Conservation (phyloP, 2,113 vertebrate species). For the Zosterops pallidus region DNA sequence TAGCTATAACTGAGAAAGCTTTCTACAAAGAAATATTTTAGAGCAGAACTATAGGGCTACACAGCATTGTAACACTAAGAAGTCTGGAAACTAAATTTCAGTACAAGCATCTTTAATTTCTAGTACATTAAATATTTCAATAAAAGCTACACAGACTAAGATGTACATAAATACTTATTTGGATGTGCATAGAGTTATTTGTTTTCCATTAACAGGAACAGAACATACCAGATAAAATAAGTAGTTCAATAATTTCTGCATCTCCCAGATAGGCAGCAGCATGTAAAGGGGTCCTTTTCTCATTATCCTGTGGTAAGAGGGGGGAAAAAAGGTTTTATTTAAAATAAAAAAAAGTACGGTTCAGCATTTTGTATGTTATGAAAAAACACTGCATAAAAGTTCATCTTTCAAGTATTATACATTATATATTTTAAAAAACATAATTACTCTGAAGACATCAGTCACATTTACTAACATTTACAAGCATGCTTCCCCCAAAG, state of each 20-base stretch:
- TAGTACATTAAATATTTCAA: constrained; percentile 18
- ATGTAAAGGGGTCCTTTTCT: constrained; percentile 97
- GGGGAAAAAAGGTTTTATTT: constrained; percentile 64
- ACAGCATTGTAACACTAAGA: neutral
- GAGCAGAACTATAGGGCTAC: neutral
- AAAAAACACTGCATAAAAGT: constrained; percentile 37
- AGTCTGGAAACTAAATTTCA: neutral
- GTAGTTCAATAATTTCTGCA: constrained; percentile 97
- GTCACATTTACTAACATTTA: neutral
- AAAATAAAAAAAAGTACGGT: constrained; percentile 28
- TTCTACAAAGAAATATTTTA: neutral
- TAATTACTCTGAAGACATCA: neutral
- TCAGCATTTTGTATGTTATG: constrained; percentile 45
- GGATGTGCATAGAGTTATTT: neutral
- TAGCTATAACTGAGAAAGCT: neutral
- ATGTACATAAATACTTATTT: constrained; percentile 11
- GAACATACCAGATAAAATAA: constrained; percentile 95
- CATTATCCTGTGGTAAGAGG: constrained; percentile 87
- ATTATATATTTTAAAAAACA: neutral
- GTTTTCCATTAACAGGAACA: constrained; percentile 50
- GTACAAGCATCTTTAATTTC: neutral
- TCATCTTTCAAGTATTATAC: constrained; percentile 29
- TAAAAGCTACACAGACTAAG: constrained; percentile 15
- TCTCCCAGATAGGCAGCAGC: constrained; percentile 98
- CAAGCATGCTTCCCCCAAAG: neutral